Evolutionary conservation across 2,797 vertebrate species (phyloP).

Genomic region (Centropyge bicolor): DNA sequence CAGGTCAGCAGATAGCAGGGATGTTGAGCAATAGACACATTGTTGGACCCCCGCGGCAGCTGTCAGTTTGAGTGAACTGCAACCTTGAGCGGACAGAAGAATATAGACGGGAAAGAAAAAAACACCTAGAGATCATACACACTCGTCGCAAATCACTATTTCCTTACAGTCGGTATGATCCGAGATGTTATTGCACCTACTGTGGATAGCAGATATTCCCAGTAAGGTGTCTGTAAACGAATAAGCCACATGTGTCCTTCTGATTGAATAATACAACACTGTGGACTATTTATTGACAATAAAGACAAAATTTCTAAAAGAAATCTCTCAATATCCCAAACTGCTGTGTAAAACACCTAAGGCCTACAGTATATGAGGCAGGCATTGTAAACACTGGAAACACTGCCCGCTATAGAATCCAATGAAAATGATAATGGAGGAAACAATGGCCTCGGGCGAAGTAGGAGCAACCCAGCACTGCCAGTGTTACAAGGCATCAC

Average conservation of each 20-base stretch:
- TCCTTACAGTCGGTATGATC: slow-evolving; percentile 10
- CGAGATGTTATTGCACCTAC: slow-evolving; percentile 7
- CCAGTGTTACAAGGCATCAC: slow-evolving; percentile 86
- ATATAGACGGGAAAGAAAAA: slow-evolving; percentile 23
- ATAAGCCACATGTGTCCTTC: slow-evolving; percentile 44
- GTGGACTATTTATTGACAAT: slow-evolving; percentile 72
- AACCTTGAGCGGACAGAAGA: slow-evolving; percentile 56
- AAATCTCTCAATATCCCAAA: slow-evolving; percentile 70
- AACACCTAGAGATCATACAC: slow-evolving; percentile 33
- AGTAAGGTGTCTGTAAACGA: slow-evolving; percentile 41
- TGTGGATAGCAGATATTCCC: slow-evolving; percentile 41
- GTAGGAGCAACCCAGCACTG: slow-evolving; percentile 75
- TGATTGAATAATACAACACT: slow-evolving; percentile 46
- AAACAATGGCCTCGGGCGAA: slow-evolving; percentile 83
- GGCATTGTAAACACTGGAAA: slow-evolving; percentile 80
- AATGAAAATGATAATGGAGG: slow-evolving; percentile 87
- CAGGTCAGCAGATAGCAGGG: slow-evolving; percentile 66
- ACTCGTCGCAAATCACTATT: slow-evolving; percentile 14
- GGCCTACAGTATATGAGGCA: slow-evolving; percentile 74
- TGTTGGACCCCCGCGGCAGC: slow-evolving; percentile 69
- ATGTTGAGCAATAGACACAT: slow-evolving; percentile 74
- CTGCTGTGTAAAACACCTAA: slow-evolving; percentile 67
- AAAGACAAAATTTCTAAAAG: slow-evolving; percentile 63
- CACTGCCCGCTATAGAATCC: slow-evolving; percentile 78
- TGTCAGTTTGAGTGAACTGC: slow-evolving; percentile 76